phyloP scores from a whole-genome alignment of 1,140 invertebrate species.

The Drosophila obscura region DNA sequence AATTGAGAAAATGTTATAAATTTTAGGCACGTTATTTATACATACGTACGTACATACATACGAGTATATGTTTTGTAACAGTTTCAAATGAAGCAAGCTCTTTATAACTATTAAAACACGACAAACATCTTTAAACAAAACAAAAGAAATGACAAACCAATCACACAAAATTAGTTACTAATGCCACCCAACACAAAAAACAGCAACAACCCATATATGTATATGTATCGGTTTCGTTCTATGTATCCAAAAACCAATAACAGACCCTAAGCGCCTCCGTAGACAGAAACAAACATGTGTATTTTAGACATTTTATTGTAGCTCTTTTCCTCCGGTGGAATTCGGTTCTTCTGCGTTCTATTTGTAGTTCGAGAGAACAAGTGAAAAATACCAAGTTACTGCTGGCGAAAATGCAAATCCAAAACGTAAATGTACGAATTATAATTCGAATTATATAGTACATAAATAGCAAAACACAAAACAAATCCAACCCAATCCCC shows the following conservation, averaged over 20 bases:
- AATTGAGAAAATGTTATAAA: constrained; percentile 76
- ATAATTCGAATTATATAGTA: constrained; percentile 66
- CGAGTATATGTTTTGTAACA: constrained; percentile 68
- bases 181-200: constrained; percentile 15
- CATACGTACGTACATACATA: constrained; percentile 7
- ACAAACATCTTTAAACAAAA: constrained; percentile 32
- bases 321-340: constrained; percentile 53
- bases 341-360: constrained; percentile 69
- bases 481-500: constrained; percentile 22
- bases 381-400: constrained; percentile 53
- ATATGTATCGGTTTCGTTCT: constrained; percentile 64
- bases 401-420: constrained; percentile 57
- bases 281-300: constrained; percentile 16
- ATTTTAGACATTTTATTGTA: constrained; percentile 60
- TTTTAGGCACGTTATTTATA: constrained; percentile 74
- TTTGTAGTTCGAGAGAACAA: constrained; percentile 50
- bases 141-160: constrained; percentile 31
- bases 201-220: constrained; percentile 35
- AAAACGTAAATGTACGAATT: constrained; percentile 19
- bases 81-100: constrained; percentile 44
- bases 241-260: constrained; percentile 25
- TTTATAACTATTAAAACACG: constrained; percentile 33
- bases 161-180: constrained; percentile 78
- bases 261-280: constrained; percentile 1
- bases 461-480: constrained; percentile 19